A percentile compares a stretch with the other conserved stretches of the same genome.
phyloP scores from a whole-genome alignment of 2,113 vertebrate species.

The Tachysurus fulvidraco region DNA sequence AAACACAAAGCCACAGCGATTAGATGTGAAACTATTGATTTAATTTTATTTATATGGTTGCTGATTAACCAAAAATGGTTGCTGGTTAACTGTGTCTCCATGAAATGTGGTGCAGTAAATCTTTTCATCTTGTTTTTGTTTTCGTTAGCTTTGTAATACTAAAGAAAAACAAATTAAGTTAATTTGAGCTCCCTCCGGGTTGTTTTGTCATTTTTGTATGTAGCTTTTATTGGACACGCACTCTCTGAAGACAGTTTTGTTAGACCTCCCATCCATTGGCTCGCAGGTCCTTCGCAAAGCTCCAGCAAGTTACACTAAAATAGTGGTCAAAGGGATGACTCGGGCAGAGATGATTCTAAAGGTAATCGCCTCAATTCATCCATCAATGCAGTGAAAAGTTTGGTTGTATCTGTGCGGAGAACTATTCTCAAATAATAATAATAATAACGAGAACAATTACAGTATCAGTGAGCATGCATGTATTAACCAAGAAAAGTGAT shows the following conservation, averaged over 20 bases:
- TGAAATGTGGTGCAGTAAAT: neutral
- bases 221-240: conserved; percentile 97
- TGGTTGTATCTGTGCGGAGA: no score
- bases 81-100: neutral
- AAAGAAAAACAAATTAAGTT: neutral
- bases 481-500: neutral
- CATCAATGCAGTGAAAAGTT: neutral
- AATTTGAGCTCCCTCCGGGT: neutral
- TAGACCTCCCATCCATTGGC: conserved; percentile 95
- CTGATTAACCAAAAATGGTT: neutral
- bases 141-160: neutral
- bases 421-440: neutral
- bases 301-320: conserved; percentile 98
- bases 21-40: neutral
- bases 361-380: conserved; percentile 67
- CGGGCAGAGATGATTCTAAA: conserved; percentile 99
- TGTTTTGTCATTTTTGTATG: conserved; percentile 5
- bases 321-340: conserved; percentile 99
- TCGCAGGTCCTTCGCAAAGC: conserved; percentile 97
- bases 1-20: conserved; percentile 12
- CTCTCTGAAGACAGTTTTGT: conserved; percentile 94
- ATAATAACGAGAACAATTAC: neutral
- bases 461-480: neutral
- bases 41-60: neutral
- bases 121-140: neutral